Base-by-base conservation (phyloP, 1,140 invertebrate genomes). In the Magallana angulata region DNA sequence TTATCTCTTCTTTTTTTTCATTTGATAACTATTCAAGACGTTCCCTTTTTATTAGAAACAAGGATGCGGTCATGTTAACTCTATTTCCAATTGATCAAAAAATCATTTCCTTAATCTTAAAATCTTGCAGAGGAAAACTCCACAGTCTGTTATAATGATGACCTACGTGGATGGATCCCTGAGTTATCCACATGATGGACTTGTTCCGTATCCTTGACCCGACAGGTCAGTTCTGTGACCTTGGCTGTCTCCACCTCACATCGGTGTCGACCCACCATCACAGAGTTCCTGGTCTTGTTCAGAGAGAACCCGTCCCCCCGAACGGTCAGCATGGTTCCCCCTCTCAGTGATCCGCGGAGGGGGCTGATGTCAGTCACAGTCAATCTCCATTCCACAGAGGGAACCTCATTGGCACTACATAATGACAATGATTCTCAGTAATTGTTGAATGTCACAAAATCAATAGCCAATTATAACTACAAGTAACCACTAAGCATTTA, bases 281-380 rank as follows among this genome's bases (percentile, higher is more conserved):
- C 90, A 11, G 89, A 87, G 62, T 89, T 92, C 3, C 59, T 24
- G 8, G 86, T 82, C n/a, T 8, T 88, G 86, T 91, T 87, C 9
- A 57, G 82, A 58, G 81, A 86, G 85, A 94, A 94, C 14, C 93
- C 93, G 11, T 86, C 82, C 0, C 93, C 94, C 57, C 88, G 87
- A 48, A 94, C 86, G 16, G 91, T 92, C 4, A 94, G 57, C n/a
- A 59, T 24, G 12, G 93, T 94, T 0, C 93, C 94, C 68, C 94
- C 94, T 57, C 91, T 88, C 5, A 94, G 59, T 4, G 92, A 93
- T 9, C 92, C 93, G 14, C 62, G 36, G 8, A 59, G 58, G n/a
- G 93, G 93, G 18, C 60, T 87, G 16, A 94, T 85, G 68, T 89
- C 89, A 1, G 87, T 90, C 7, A 94, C 91, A 9, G 60, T 57